A percentile compares a stretch with the other conserved stretches of the same genome.
phyloP scores from a whole-genome alignment of 2,797 vertebrate species.

The Emys orbicularis region DNA sequence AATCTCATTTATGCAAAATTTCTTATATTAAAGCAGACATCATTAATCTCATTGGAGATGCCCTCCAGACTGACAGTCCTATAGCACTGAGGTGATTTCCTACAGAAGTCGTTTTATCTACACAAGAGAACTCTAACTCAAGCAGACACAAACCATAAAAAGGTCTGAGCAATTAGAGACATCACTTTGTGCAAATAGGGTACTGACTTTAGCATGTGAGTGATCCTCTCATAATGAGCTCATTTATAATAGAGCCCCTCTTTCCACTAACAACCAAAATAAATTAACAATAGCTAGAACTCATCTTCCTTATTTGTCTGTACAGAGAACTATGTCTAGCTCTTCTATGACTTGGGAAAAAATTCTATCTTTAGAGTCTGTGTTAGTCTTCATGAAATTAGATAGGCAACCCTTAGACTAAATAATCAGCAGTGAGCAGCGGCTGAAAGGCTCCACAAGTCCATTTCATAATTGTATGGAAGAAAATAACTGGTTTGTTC shows the following conservation, averaged over 20 bases:
- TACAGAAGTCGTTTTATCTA: slow-evolving; percentile 80
- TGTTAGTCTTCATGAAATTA: background rate
- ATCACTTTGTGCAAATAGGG: slow-evolving; percentile 66
- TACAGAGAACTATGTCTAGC: background rate
- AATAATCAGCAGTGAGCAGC: background rate
- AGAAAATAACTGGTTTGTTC: background rate
- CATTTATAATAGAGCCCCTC: slow-evolving; percentile 45
- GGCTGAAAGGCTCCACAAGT: background rate
- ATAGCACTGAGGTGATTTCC: slow-evolving; percentile 70
- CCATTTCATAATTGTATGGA: background rate
- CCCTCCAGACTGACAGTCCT: slow-evolving; percentile 79
- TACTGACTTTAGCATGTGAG: slow-evolving; percentile 47
- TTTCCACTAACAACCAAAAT: slow-evolving; percentile 26
- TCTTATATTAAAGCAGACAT: slow-evolving; percentile 78
- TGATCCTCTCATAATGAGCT: slow-evolving; percentile 70
- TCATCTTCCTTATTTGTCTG: background rate
- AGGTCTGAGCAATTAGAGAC: slow-evolving; percentile 78
- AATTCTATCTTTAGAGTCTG: background rate
- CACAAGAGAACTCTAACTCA: slow-evolving; percentile 76
- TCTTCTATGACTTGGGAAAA: background rate
- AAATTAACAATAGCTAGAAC: background rate
- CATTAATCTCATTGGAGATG: slow-evolving; percentile 82
- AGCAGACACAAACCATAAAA: slow-evolving; percentile 74
- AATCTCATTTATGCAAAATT: slow-evolving; percentile 81
- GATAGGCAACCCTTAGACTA: background rate